A percentile compares a stretch with the other conserved stretches of the same genome.
Conservation (phyloP, 1,140 invertebrate species). For the Coelopa frigida region DNA sequence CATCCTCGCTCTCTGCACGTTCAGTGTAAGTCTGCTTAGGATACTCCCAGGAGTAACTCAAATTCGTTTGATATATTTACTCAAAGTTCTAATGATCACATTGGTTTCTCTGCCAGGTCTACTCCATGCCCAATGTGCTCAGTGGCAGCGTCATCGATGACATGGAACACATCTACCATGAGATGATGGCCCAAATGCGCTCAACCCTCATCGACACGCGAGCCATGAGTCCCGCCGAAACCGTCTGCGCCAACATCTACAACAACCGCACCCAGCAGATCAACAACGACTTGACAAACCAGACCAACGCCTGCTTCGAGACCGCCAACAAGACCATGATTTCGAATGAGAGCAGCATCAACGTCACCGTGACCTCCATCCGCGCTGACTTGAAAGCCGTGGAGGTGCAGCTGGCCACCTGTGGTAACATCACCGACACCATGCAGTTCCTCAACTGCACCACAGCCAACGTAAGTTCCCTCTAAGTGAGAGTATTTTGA, state of each 20-base stretch:
- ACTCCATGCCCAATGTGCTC: not conserved
- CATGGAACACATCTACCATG: too few relatives aligned
- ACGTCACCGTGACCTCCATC: not conserved
- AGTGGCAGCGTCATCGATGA: too few relatives aligned
- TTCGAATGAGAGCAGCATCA: not conserved
- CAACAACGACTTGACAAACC: conserved; percentile 5
- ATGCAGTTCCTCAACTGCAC: not conserved
- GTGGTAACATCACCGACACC: not conserved
- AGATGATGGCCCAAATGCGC: conserved; percentile 3
- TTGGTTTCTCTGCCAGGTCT: not conserved
- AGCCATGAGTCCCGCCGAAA: not conserved
- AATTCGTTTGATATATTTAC: too few relatives aligned
- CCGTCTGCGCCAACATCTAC: not conserved
- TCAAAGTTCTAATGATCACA: too few relatives aligned
- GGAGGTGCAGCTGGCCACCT: conserved; percentile 4
- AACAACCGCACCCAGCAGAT: conserved; percentile 5
- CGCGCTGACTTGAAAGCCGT: not conserved
- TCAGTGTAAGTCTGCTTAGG: too few relatives aligned
- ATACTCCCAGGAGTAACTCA: too few relatives aligned
- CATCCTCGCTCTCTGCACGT: too few relatives aligned
- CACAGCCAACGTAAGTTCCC: not conserved
- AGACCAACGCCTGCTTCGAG: conserved; percentile 7
- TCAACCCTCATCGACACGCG: conserved; percentile 6
- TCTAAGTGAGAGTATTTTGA: not conserved
- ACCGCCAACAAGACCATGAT: conserved; percentile 1